These are phyloP conservation scores for Pyrgilauda ruficollis DNA, from an alignment of 2,113 vertebrate genomes.

Conservation along the genomic window DNA sequence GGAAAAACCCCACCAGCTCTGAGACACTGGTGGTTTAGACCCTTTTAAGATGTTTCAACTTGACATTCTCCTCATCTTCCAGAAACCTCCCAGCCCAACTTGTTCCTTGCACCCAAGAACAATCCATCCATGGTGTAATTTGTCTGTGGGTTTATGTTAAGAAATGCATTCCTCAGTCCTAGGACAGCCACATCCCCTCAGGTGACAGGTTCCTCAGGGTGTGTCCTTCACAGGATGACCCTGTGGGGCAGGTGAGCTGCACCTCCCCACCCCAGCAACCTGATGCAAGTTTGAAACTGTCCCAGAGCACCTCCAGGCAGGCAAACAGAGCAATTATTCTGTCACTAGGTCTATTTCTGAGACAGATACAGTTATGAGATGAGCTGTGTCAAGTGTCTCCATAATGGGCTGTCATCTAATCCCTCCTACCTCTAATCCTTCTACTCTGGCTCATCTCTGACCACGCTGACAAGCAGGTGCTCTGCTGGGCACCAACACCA, in stretches of 20 bases:
- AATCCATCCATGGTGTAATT: neutral
- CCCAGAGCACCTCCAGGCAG: neutral
- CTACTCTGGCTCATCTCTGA: neutral
- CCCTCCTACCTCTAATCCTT: neutral
- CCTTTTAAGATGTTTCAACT: neutral
- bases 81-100: neutral
- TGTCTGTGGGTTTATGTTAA: neutral
- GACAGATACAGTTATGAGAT: neutral
- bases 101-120: neutral
- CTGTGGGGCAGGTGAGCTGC: neutral
- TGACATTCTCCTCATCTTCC: neutral
- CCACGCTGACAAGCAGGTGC: neutral
- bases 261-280: neutral
- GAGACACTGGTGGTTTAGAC: neutral
- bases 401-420: constrained; percentile 7
- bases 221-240: neutral
- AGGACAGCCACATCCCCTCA: neutral
- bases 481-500: neutral
- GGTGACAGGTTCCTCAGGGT: neutral
- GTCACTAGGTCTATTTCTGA: neutral
- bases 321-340: constrained; percentile 16
- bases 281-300: neutral
- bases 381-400: constrained; percentile 29
- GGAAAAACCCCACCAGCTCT: neutral
- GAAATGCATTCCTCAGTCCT: neutral